Evolutionary conservation across 2,888 invertebrate genomes (phyloP).

Genomic region (Dasypogon diadema): DNA sequence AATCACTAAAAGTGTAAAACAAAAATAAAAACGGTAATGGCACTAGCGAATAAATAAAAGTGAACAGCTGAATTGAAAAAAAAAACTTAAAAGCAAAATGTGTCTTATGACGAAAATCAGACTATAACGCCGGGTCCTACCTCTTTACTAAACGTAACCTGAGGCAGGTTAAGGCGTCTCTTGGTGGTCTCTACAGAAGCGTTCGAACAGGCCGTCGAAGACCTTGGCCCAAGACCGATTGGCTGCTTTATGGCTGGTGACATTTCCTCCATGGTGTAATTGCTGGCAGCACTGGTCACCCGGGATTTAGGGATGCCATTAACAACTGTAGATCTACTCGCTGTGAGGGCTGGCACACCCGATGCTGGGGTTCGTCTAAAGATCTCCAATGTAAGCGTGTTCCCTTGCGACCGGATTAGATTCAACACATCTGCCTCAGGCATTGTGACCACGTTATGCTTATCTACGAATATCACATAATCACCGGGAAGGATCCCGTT

Average conservation of each 20-base stretch:
- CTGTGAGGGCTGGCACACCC: slow-evolving; percentile 30
- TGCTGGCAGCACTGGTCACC: slow-evolving; percentile 59
- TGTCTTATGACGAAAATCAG: slow-evolving; percentile 65
- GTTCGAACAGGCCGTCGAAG: slow-evolving; percentile 79
- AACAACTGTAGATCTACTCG: slow-evolving; percentile 59
- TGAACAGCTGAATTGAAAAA: slow-evolving; percentile 16
- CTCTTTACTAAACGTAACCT: slow-evolving; percentile 90
- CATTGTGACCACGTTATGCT: slow-evolving; percentile 87
- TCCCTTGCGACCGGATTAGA: slow-evolving; percentile 78
- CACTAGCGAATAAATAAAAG: slow-evolving; percentile 27
- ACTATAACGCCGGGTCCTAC: slow-evolving; percentile 91
- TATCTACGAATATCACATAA: slow-evolving; percentile 89
- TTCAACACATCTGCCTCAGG: slow-evolving; percentile 79
- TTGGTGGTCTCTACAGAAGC: slow-evolving; percentile 74
- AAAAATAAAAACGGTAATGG: too few species aligned
- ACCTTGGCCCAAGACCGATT: slow-evolving; percentile 69
- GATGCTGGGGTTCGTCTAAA: slow-evolving; percentile 70
- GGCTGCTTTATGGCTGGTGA: slow-evolving; percentile 61
- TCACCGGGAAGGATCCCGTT: slow-evolving; percentile 86
- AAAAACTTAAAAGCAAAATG: background rate
- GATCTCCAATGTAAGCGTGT: slow-evolving; percentile 78
- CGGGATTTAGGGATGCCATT: slow-evolving; percentile 59
- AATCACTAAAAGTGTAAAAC: background rate
- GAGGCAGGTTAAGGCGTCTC: slow-evolving; percentile 79
- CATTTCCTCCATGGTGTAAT: slow-evolving; percentile 58